Conservation (phyloP, 2,113 vertebrate species). For the Tupaia chinensis region DNA sequence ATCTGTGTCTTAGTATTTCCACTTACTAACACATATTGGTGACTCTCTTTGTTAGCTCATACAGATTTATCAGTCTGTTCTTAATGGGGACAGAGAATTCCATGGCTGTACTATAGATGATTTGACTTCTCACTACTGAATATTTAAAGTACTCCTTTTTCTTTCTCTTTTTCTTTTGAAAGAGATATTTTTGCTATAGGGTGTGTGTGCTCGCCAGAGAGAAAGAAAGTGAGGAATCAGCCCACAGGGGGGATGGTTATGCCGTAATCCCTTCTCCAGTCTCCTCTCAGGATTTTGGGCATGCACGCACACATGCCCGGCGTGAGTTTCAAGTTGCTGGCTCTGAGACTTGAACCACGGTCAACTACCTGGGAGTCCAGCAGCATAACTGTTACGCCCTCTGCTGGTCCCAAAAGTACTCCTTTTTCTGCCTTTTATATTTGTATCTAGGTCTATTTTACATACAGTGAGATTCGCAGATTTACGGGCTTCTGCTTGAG, state of each 20-base stretch:
- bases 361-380: no score
- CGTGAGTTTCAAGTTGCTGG: no score
- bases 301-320: no score
- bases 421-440: not conserved
- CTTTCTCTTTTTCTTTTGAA: no score
- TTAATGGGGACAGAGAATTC: not conserved
- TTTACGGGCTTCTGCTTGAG: not conserved
- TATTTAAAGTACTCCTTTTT: not conserved
- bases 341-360: no score
- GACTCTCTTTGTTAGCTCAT: not conserved
- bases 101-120: not conserved
- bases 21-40: not conserved
- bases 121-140: not conserved
- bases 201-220: no score
- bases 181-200: no score
- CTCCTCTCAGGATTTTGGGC: no score
- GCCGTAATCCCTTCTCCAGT: no score
- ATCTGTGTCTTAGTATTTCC: not conserved
- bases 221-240: no score
- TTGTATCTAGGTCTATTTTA: not conserved
- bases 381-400: no score
- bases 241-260: no score
- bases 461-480: not conserved
- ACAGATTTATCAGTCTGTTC: not conserved
- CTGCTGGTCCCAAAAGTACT: not conserved